Evolutionary conservation across 2,797 vertebrate genomes (phyloP).

Genomic region (Pelodytes ibericus): DNA sequence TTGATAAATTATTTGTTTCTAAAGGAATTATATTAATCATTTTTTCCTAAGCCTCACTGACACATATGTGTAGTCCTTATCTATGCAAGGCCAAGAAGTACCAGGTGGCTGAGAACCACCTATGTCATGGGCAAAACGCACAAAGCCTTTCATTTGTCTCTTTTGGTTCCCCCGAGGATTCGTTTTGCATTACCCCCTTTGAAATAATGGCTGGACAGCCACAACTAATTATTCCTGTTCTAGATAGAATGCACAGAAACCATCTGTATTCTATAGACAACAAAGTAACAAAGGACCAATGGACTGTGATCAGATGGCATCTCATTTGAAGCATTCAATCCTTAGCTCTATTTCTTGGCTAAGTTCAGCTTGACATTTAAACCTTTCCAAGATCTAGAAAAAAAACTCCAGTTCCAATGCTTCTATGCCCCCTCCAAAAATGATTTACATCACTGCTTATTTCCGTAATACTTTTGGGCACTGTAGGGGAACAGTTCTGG

Average conservation of each 20-base stretch:
- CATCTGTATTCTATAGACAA: slow-evolving; percentile 36
- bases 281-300: neutral
- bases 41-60: neutral
- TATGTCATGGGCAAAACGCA: slow-evolving; percentile 9
- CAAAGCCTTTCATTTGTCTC: neutral
- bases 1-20: slow-evolving; percentile 1
- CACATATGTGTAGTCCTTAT: neutral
- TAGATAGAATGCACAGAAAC: neutral
- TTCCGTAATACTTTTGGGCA: no score
- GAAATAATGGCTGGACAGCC: slow-evolving; percentile 24
- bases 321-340: neutral
- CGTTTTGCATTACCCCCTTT: slow-evolving; percentile 19
- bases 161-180: slow-evolving; percentile 26
- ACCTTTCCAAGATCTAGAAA: no score
- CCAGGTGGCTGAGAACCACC: slow-evolving; percentile 32
- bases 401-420: no score
- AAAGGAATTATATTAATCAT: neutral
- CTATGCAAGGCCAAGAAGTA: slow-evolving; percentile 11
- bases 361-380: no score
- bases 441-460: no score
- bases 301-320: neutral
- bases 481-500: no score
- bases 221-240: slow-evolving; percentile 30
- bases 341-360: neutral
- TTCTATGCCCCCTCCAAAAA: no score